Conservation (phyloP, 2,888 invertebrate genomes). For the Entomobrya multifasciata region DNA sequence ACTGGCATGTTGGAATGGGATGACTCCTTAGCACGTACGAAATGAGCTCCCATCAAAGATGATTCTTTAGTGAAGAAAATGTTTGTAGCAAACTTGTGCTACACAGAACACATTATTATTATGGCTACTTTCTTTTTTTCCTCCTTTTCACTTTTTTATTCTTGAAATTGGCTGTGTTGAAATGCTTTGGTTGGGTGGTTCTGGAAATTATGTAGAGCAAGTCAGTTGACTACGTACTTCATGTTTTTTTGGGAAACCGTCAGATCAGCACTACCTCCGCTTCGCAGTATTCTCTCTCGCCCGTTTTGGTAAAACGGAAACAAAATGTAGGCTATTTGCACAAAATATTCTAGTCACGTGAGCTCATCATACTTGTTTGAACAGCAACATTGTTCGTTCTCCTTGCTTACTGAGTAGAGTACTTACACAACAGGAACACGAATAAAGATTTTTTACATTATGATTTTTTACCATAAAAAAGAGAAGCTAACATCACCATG, state of each 20-base stretch:
- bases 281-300: slow-evolving; percentile 1
- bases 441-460: slow-evolving; percentile 16
- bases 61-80: slow-evolving; percentile 35
- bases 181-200: slow-evolving; percentile 9
- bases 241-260: slow-evolving; percentile 20
- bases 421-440: neutral
- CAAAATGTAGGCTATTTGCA: slow-evolving; percentile 62
- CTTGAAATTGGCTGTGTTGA: slow-evolving; percentile 37
- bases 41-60: slow-evolving; percentile 66
- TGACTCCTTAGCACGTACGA: slow-evolving; percentile 63
- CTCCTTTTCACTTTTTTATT: slow-evolving; percentile 26
- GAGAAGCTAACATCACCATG: slow-evolving; percentile 11
- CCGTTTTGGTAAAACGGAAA: slow-evolving; percentile 52
- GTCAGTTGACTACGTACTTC: slow-evolving; percentile 32
- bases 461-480: slow-evolving; percentile 26
- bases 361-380: slow-evolving; percentile 71
- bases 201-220: slow-evolving; percentile 48
- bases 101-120: neutral
- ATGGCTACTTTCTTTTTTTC: slow-evolving; percentile 5
- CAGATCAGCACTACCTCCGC: slow-evolving; percentile 19
- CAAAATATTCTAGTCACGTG: slow-evolving; percentile 71
- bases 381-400: slow-evolving; percentile 56
- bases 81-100: slow-evolving; percentile 13
- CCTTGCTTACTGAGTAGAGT: neutral
- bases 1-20: slow-evolving; percentile 27